Evolutionary conservation across 2,797 vertebrate species (phyloP), one percentile per base, ranked within the genome.

Genomic region (Xerus rutilus): DNA sequence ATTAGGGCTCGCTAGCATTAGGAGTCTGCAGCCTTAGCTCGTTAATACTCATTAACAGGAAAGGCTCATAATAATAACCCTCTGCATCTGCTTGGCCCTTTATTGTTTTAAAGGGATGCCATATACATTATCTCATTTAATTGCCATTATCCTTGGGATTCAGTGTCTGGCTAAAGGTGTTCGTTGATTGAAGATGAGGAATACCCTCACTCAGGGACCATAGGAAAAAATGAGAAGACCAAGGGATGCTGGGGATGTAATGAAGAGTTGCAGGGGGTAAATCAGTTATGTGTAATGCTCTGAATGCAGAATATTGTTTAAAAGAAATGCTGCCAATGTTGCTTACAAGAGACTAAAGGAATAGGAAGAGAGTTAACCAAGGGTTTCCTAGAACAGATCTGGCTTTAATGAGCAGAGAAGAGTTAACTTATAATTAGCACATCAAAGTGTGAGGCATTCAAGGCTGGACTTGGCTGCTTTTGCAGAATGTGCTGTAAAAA

Each of bases 1-100:
- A 95, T 87, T 52, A 82, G 18, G 81, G 45, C 89, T 89, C 77
- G 89, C 23, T 74, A 86, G 62, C 92, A 78, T 95, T 86, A 93
- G 74, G 45, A 93, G 90, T 88, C 90, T 93, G 64, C 43, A 95
- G 78, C 28, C 54, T 91, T 97, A 69, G 47, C 79, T 96, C 72
- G 1, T 94, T 97, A 96, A 95, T 94, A 87, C 93, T 96, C 88
- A 94, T 94, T 96, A 96, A 94, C 57, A 81, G 49, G 84, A 95
- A 96, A 94, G 30, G 57, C 64, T 93, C 84, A 94, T 87, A 89
- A 94, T 84, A 91, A 94, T 84, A 96, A 91, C 67, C 52, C 70
- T 91, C 85, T 0, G 0, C 86, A 87, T 95, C 77, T 94, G 62
- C 69, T 64, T 17, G 7, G 35, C 54, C 20, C 83, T 95, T 96